Conservation (phyloP, 2,797 vertebrate genomes). For the Esox lucius region DNA sequence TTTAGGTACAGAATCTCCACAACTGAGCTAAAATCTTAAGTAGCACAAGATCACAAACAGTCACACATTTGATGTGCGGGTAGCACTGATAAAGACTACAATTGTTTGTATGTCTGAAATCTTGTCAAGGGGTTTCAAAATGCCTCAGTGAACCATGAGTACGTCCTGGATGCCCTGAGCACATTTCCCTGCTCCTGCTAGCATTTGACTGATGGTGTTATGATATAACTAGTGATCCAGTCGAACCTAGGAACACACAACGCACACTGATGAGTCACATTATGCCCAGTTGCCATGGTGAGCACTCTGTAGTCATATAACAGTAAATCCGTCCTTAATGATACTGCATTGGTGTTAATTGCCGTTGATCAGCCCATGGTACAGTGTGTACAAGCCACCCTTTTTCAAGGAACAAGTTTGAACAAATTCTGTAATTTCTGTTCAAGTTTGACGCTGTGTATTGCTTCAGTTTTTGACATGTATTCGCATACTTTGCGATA, state of each 20-base stretch:
- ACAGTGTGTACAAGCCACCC: conserved; percentile 48
- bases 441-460: not conserved
- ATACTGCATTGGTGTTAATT: conserved; percentile 53
- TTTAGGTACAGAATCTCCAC: no score
- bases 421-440: not conserved
- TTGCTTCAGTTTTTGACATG: not conserved
- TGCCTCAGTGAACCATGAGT: not conserved
- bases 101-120: not conserved
- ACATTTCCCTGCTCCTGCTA: not conserved
- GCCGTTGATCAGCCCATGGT: conserved; percentile 45
- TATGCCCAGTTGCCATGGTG: conserved; percentile 54
- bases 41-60: no score
- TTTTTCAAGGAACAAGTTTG: conserved; percentile 42
- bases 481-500: not conserved
- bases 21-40: no score
- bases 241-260: conserved; percentile 7
- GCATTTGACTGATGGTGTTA: not conserved
- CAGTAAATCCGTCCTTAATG: conserved; percentile 49
- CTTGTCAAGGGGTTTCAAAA: not conserved
- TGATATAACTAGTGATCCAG: not conserved
- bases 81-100: not conserved
- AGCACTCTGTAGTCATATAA: conserved; percentile 44
- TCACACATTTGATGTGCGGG: no score
- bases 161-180: not conserved
- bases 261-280: conserved; percentile 44